Evolutionary conservation across 2,113 vertebrate species (phyloP).

Genomic region (Myrmecophaga tridactyla): DNA sequence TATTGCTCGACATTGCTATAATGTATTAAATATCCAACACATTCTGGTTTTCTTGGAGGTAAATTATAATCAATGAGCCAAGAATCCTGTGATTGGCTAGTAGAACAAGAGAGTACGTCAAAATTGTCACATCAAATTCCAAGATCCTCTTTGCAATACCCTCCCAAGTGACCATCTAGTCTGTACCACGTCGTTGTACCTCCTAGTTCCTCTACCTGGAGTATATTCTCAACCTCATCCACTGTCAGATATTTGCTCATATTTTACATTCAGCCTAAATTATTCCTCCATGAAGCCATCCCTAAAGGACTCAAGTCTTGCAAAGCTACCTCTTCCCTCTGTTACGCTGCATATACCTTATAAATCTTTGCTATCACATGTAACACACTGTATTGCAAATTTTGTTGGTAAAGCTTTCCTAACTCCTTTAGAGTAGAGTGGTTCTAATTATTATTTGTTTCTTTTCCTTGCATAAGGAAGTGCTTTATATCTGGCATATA

Average conservation of each 20-base stretch:
- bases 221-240: background rate
- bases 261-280: background rate
- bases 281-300: background rate
- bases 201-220: background rate
- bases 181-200: background rate
- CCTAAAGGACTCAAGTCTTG: background rate
- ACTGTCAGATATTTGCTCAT: background rate
- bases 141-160: background rate
- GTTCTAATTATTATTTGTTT: background rate
- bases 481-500: background rate
- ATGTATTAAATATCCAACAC: accelerated
- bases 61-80: background rate
- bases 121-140: background rate
- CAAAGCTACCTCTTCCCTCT: background rate
- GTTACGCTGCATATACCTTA: background rate
- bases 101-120: background rate
- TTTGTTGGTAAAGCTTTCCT: background rate
- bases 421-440: background rate
- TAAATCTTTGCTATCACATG: no score
- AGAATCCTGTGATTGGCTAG: background rate
- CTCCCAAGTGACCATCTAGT: background rate
- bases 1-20: background rate
- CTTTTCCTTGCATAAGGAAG: background rate
- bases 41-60: background rate
- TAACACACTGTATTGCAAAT: background rate